Conservation (phyloP, 2,888 invertebrate species). For the Lacanobia wlatinum region DNA sequence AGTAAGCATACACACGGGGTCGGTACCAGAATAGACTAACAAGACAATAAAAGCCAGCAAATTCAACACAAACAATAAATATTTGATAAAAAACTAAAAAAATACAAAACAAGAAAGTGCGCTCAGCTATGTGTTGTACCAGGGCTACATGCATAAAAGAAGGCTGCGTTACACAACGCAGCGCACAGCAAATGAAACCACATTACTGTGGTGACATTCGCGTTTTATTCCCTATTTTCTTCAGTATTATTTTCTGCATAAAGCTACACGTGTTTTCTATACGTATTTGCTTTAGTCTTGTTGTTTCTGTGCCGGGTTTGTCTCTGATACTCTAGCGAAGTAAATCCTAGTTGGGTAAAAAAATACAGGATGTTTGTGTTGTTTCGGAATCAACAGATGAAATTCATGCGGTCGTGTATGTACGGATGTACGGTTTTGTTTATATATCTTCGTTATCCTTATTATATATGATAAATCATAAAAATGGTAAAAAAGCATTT, state of each 20-base stretch:
- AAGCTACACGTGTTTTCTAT: slow-evolving; percentile 58
- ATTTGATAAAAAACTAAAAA: slow-evolving; percentile 27
- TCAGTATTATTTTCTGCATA: slow-evolving; percentile 61
- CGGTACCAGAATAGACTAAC: not conserved
- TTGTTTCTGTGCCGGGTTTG: slow-evolving; percentile 53
- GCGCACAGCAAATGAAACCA: slow-evolving; percentile 64
- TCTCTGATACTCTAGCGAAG: slow-evolving; percentile 53
- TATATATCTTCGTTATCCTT: not conserved
- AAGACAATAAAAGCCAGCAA: slow-evolving; percentile 16
- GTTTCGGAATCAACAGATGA: slow-evolving; percentile 50
- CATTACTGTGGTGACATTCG: slow-evolving; percentile 63
- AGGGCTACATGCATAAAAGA: slow-evolving; percentile 55
- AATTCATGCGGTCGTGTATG: slow-evolving; percentile 4
- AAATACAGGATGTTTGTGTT: slow-evolving; percentile 41
- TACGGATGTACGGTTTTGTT: not conserved
- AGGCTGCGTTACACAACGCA: slow-evolving; percentile 55
- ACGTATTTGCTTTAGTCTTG: slow-evolving; percentile 52
- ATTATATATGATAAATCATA: not conserved
- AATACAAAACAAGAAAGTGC: slow-evolving; percentile 25
- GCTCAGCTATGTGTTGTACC: slow-evolving; percentile 51
- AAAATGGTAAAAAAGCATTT: not conserved
- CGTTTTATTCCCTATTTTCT: slow-evolving; percentile 58
- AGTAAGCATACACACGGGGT: not conserved
- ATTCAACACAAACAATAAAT: slow-evolving; percentile 36
- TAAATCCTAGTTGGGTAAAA: slow-evolving; percentile 37